Conservation (phyloP, 2,797 vertebrate species). For the Sciurus vulgaris region DNA sequence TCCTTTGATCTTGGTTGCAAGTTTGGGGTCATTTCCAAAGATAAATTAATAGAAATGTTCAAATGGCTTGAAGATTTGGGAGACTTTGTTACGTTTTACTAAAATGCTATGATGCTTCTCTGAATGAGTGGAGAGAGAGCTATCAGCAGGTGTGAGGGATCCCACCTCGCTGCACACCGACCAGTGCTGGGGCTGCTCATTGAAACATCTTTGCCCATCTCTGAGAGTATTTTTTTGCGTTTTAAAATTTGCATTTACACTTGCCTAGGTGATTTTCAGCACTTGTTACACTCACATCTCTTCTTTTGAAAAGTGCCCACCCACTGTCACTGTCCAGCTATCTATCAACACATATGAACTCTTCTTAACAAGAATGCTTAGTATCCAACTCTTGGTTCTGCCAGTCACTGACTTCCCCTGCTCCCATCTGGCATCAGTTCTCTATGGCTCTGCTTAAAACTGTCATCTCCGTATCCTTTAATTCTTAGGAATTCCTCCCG, state of each 20-base stretch:
- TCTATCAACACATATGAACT: neutral
- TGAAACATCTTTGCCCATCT: neutral
- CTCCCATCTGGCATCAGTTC: neutral
- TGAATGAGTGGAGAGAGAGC: neutral
- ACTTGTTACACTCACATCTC: neutral
- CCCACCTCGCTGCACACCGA: neutral
- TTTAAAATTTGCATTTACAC: slow-evolving; percentile 41
- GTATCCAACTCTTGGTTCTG: neutral
- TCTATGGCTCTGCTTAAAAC: neutral
- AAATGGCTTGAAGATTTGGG: neutral
- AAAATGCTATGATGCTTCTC: neutral
- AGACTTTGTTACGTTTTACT: neutral
- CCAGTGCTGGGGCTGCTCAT: neutral
- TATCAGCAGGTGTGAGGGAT: neutral
- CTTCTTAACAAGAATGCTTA: neutral
- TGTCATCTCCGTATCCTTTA: neutral
- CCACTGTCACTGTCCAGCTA: neutral
- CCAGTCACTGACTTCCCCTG: neutral
- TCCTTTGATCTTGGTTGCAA: slow-evolving; percentile 7
- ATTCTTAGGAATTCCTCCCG: neutral
- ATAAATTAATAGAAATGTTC: neutral
- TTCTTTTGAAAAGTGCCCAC: neutral
- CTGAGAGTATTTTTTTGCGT: neutral
- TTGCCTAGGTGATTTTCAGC: neutral
- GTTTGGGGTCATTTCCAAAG: neutral